phyloP scores from a whole-genome alignment of 2,797 vertebrate species.

The Hybognathus amarus region DNA sequence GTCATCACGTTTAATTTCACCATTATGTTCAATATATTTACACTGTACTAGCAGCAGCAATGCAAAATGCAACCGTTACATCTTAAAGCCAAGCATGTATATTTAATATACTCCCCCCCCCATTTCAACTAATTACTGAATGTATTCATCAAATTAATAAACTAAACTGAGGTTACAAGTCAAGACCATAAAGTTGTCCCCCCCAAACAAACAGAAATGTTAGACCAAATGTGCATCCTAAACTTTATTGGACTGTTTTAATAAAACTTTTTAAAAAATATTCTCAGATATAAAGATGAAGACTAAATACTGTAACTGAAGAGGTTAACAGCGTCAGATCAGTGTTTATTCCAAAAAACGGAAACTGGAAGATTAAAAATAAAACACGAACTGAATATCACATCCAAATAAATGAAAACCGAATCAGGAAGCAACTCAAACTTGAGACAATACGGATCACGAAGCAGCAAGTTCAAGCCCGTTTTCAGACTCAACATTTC shows the following conservation, averaged over 20 bases:
- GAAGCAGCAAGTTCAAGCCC: conserved; percentile 46
- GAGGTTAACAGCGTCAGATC: conserved; percentile 37
- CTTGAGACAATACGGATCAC: conserved; percentile 11
- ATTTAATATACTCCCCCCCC: neutral
- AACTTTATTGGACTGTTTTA: conserved; percentile 72
- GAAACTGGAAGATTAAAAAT: conserved; percentile 14
- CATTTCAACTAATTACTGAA: neutral
- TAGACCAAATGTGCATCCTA: conserved; percentile 47
- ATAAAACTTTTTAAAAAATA: conserved; percentile 81
- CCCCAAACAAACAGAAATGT: neutral
- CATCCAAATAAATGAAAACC: conserved; percentile 40
- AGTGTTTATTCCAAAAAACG: conserved; percentile 45
- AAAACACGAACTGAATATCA: conserved; percentile 36
- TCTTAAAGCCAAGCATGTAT: neutral
- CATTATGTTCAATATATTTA: neutral
- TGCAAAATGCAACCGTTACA: neutral
- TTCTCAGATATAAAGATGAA: conserved; percentile 72
- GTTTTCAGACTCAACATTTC: conserved; percentile 38
- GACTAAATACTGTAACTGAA: conserved; percentile 68
- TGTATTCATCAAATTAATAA: neutral
- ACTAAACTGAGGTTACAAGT: neutral
- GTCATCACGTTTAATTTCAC: neutral
- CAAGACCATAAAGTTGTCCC: neutral
- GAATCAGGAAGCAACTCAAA: conserved; percentile 14
- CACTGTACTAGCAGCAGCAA: neutral